Evolutionary conservation across 1,140 invertebrate genomes (phyloP), one percentile per base, ranked within the genome.

Genomic region (Galleria mellonella): DNA sequence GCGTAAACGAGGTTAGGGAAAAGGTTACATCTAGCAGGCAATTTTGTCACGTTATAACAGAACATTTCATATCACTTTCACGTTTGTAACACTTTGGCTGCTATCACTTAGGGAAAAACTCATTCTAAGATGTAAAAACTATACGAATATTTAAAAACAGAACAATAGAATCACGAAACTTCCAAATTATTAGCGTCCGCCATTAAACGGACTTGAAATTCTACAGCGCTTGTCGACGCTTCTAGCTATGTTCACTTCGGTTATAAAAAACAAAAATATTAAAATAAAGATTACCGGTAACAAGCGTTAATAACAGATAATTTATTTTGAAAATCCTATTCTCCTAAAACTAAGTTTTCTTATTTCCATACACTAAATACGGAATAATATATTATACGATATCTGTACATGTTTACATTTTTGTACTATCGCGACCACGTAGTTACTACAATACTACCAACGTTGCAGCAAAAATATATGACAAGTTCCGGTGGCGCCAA

Each of bases 1-100:
- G 89, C 87, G 88, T 89, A 89, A 89, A 89, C 87, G 89, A 90
- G 89, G 89, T 90, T 90, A 90, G 88, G 88, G 88, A 89, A 89
- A 89, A 88, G 87, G 85, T 88, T 87, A 88, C 84, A 86, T 89
- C 84, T 81, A 76, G 76, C 73, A 68, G 62, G 61, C 72, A 74
- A 74, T 81, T 81, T 84, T 75, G 81, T 85, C 79, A 83, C 81
- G 72, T 70, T 77, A 82, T 67, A 74, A 72, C 65, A 54, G 61
- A 77, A 75, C 76, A 81, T 84, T 82, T 84, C 68, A 81, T 81
- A 78, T 64, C 76, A 84, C 81, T 73, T 59, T 59, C 78, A 81
- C 81, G 68, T 67, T 69, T 62, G 42, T 53, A 66, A 71, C 78
- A 81, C 75, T 71, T 51, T 57, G 46, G 56, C 61, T 65, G 54